phyloP scores from a whole-genome alignment of 2,797 vertebrate species.

The Thripadectes ignobilis region DNA sequence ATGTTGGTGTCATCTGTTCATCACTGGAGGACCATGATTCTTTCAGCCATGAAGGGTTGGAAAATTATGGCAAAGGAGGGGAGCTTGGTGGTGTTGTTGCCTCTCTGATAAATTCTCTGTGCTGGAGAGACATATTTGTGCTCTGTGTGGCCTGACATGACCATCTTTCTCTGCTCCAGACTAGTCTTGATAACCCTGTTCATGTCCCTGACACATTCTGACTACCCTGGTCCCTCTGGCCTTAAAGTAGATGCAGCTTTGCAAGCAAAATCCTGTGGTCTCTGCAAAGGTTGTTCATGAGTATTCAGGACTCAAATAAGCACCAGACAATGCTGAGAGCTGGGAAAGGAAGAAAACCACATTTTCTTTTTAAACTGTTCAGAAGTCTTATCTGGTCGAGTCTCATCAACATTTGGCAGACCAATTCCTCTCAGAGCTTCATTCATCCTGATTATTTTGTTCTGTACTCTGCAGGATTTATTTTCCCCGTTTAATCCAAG shows the following conservation, averaged over 20 bases:
- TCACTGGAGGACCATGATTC: not conserved
- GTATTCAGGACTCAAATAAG: not conserved
- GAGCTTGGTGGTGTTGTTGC: not conserved
- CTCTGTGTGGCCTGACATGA: not conserved
- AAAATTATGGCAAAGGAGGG: not conserved
- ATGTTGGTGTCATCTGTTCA: not conserved
- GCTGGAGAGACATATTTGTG: not conserved
- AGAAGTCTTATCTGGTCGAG: not conserved
- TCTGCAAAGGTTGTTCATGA: not conserved
- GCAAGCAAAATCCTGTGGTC: not conserved
- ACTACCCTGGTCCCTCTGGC: not conserved
- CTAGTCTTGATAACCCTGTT: not conserved
- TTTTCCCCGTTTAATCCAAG: not conserved
- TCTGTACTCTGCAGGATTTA: not conserved
- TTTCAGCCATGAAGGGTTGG: not conserved
- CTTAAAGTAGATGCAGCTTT: not conserved
- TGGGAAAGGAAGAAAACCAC: not conserved
- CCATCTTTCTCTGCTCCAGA: not conserved
- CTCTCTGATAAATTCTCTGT: not conserved
- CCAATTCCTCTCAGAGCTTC: not conserved
- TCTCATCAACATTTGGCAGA: not conserved
- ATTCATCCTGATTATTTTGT: not conserved
- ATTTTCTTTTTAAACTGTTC: not conserved
- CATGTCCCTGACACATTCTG: too few species aligned
- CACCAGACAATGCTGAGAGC: not conserved